Evolutionary conservation across 2,888 invertebrate species (phyloP).

Genomic region (Ypsolopha sequella): DNA sequence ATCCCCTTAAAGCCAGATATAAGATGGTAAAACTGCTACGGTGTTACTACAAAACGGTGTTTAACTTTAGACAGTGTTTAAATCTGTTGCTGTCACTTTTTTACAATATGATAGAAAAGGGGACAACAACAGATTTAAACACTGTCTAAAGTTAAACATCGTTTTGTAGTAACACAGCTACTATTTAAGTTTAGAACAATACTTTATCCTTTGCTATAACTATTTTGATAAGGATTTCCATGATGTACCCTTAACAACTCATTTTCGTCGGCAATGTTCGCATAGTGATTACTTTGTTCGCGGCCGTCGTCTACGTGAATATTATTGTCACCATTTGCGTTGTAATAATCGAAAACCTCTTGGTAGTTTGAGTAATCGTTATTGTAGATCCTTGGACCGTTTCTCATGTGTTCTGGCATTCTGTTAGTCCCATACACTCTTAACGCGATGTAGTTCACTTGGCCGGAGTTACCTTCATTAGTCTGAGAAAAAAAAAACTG

Average conservation of each 20-base stretch:
- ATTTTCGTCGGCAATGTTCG: slow-evolving; percentile 33
- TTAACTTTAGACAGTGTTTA: too few species aligned
- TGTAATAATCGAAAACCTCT: background rate
- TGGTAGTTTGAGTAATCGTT: slow-evolving; percentile 48
- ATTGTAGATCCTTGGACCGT: slow-evolving; percentile 67
- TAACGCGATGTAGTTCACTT: slow-evolving; percentile 69
- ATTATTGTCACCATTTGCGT: background rate
- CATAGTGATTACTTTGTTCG: slow-evolving; percentile 12
- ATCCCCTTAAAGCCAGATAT: too few species aligned
- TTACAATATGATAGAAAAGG: too few species aligned
- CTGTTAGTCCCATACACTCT: slow-evolving; percentile 79
- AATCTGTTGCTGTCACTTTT: too few species aligned
- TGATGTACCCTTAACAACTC: slow-evolving; percentile 48
- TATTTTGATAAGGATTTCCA: slow-evolving; percentile 18
- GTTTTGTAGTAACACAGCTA: too few species aligned
- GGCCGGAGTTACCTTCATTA: slow-evolving; percentile 64
- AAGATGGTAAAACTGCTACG: too few species aligned
- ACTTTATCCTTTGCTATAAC: too few species aligned
- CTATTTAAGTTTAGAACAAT: too few species aligned
- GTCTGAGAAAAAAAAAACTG: too few species aligned
- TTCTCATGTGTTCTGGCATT: slow-evolving; percentile 73
- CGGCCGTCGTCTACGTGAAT: background rate
- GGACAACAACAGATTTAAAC: too few species aligned
- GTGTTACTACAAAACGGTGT: too few species aligned
- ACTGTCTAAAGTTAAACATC: too few species aligned